Conservation (phyloP, 1,140 invertebrate genomes). For the Sitodiplosis mosellana region DNA sequence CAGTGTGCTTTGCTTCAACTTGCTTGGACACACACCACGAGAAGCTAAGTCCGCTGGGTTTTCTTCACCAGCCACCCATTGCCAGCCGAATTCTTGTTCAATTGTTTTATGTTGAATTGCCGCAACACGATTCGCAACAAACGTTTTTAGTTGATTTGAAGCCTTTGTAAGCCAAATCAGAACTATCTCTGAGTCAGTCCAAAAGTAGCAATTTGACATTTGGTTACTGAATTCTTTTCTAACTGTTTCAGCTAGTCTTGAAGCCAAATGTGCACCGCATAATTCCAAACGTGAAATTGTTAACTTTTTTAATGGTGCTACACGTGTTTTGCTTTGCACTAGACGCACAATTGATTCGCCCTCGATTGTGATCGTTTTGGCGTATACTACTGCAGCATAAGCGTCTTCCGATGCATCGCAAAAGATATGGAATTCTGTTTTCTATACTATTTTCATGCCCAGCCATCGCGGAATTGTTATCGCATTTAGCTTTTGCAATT, state of each 20-base stretch:
- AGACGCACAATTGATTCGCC: slow-evolving; percentile 6
- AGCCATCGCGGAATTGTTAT: slow-evolving; percentile 9
- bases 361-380: slow-evolving; percentile 5
- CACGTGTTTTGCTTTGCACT: slow-evolving; percentile 16
- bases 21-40: slow-evolving; percentile 6
- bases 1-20: not conserved
- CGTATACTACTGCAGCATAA: slow-evolving; percentile 15
- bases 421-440: slow-evolving; percentile 14
- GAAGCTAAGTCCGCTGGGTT: slow-evolving; percentile 17
- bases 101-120: slow-evolving; percentile 11
- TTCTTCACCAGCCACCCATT: slow-evolving; percentile 9
- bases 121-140: slow-evolving; percentile 19
- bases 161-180: slow-evolving; percentile 16
- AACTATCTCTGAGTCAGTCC: slow-evolving; percentile 19
- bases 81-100: slow-evolving; percentile 7
- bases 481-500: not conserved
- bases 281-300: slow-evolving; percentile 17
- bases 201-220: slow-evolving; percentile 1
- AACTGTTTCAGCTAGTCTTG: slow-evolving; percentile 10
- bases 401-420: slow-evolving; percentile 15
- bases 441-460: slow-evolving; percentile 1
- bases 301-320: slow-evolving; percentile 17
- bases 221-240: slow-evolving; percentile 2
- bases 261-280: slow-evolving; percentile 14
- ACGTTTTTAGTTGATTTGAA: slow-evolving; percentile 13